phyloP scores from a whole-genome alignment of 2,113 vertebrate species.

The Labeo rohita region DNA sequence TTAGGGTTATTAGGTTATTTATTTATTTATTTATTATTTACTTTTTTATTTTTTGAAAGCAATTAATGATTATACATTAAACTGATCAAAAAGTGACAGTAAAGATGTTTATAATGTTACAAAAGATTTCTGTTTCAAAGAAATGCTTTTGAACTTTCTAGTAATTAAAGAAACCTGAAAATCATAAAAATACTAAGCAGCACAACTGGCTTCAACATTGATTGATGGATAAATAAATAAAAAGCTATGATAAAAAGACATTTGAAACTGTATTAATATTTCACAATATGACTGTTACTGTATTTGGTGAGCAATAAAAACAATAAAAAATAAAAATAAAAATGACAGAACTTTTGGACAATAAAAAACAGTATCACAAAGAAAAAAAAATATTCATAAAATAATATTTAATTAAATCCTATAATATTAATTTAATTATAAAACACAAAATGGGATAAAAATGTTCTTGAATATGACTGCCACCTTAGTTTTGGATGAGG shows the following conservation, averaged over 20 bases:
- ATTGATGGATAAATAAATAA: not conserved
- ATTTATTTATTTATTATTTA: too few species aligned
- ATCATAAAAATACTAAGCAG: not conserved
- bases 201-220: not conserved
- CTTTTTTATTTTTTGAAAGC: too few species aligned
- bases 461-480: not conserved
- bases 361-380: too few species aligned
- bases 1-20: too few species aligned
- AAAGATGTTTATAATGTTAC: not conserved
- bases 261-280: not conserved
- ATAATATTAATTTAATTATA: not conserved
- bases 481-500: not conserved
- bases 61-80: too few species aligned
- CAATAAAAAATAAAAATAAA: too few species aligned
- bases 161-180: not conserved
- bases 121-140: not conserved
- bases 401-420: too few species aligned
- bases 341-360: too few species aligned
- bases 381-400: too few species aligned
- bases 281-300: not conserved
- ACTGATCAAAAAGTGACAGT: not conserved
- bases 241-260: too few species aligned
- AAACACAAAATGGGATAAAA: not conserved
- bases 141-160: not conserved
- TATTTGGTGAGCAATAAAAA: not conserved